Evolutionary conservation across 2,888 invertebrate species (phyloP), one percentile per base, ranked within the genome.

Genomic region (Epinotia nisella): DNA sequence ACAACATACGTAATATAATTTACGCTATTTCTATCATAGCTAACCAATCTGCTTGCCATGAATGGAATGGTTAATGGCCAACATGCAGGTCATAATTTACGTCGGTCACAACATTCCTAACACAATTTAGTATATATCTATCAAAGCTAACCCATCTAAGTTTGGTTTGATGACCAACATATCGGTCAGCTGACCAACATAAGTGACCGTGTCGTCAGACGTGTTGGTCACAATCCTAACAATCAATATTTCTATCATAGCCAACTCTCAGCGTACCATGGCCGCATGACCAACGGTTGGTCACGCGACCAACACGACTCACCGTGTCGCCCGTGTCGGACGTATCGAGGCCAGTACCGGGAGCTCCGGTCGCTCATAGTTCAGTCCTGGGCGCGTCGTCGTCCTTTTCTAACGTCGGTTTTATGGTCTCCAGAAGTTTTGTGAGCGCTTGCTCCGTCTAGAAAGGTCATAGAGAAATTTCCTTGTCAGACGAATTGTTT

Each of bases 371-470:
- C 64, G 75, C 76, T 91, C 87, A 90, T 74, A 91, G 89, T 21
- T 92, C 69, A 61, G 64, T 83, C 82, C 4, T 78, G 78, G 1
- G 85, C 79, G 35, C 82, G 81, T 11, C 78, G 78, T 67, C 87
- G 86, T 56, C 82, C 53, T 85, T 87, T 66, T 93, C 92, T 49
- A 92, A 76, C 35, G 92, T 88, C 0, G 94, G 94, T 67, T 92
- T 91, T 75, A 94, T 93, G 0, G 91, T 94, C 84, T 95, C 95
- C 87, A 97, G 95, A 71, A 97, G 92, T 87, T 96, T 96, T 76
- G 95, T 95, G 80, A 97, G 92, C 71, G 97, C 96, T 87, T 96
- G 96, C 91, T 97, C 97, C 77, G 97, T 97, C 96, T 97, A 92
- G 21, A 74, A 61, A n/a, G n/a, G n/a, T n/a, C n/a, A n/a, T n/a